Percentiles rank a stretch among this genome's conserved stretches.
phyloP scores from a whole-genome alignment of 2,113 vertebrate genomes.

The Saccopteryx bilineata region DNA sequence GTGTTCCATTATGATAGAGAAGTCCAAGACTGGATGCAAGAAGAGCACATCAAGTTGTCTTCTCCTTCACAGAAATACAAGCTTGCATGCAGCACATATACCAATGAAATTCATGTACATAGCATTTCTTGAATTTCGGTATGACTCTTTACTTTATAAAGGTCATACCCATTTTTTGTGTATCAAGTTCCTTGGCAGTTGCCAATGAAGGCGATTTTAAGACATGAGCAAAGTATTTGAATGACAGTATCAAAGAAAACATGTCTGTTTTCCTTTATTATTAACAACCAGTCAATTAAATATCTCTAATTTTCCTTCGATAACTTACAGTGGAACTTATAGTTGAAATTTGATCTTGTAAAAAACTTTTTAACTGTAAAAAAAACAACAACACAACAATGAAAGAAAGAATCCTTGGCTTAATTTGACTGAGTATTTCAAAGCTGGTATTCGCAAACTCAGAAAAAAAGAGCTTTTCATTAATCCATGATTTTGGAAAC shows the following conservation, averaged over 20 bases:
- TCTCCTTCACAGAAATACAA: constrained; percentile 66
- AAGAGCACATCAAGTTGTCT: constrained; percentile 71
- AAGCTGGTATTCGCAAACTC: constrained; percentile 86
- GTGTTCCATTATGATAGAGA: constrained; percentile 24
- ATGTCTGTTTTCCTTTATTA: constrained; percentile 68
- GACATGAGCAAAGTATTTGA: constrained; percentile 56
- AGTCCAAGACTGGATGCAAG: constrained; percentile 65
- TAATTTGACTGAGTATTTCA: constrained; percentile 86
- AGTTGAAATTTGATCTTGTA: constrained; percentile 75
- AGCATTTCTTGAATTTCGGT: constrained; percentile 58
- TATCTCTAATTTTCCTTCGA: constrained; percentile 74
- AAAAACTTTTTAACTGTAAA: constrained; percentile 65
- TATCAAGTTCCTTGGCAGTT: constrained; percentile 67
- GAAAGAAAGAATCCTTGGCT: constrained; percentile 71
- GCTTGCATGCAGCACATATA: neutral
- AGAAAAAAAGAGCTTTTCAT: constrained; percentile 87
- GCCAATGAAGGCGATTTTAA: constrained; percentile 67
- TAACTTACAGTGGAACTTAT: constrained; percentile 74
- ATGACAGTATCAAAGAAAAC: constrained; percentile 55
- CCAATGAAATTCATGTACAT: neutral
- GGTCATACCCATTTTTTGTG: constrained; percentile 59
- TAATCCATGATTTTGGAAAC: constrained; percentile 88
- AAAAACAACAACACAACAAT: neutral
- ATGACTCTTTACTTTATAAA: constrained; percentile 56
- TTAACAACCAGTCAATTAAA: constrained; percentile 62